Base-by-base conservation (phyloP, 2,113 vertebrate genomes). In the Malaclemys terrapin region DNA sequence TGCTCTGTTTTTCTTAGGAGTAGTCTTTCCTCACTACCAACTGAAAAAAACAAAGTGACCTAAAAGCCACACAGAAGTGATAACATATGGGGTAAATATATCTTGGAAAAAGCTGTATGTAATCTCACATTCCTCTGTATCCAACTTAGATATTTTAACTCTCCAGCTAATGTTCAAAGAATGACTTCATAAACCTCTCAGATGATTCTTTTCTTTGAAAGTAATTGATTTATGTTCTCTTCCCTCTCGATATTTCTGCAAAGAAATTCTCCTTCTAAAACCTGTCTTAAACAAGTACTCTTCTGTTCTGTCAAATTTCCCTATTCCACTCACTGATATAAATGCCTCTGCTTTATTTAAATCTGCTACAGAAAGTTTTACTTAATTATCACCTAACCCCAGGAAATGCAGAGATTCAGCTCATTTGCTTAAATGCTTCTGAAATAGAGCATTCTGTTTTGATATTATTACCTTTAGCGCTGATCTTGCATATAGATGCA, bases 21-120 rank as follows among this genome's bases (percentile, higher is more conserved):
- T 75, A 94, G 19, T 56, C 59, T 94, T 92, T 90, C n/a, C 29
- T 89, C 59, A 80, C 20, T 89, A 93, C 76, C 83, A 93, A 94
- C 89, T 3, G 4, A 5, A 85, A 87, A 24, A 76, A 11, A 57
- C 45, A 57, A 86, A 92, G 27, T 89, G 80, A 62, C 5, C 52
- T 88, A 95, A 95, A 56, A 83, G 80, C 83, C 94, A 82, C 16
- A 10, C 49, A 88, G 84, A 96, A 94, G 22, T 82, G 89, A n/a
- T n/a, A 91, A 94, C 81, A 93, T 79, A 82, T 93, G 89, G 72
- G 90, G 19, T 72, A 93, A 76, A 94, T 89, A 69, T 52, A 91
- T 69, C 45, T 89, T 86, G 93, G 82, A 95, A 91, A 90, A 93
- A 86, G 31, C 1, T 84, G 56, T 16, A 14, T 50, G 14, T 31